Percentiles rank a stretch among this genome's conserved stretches.
Conservation (phyloP, 2,113 vertebrate species). For the Notothenia rossii region DNA sequence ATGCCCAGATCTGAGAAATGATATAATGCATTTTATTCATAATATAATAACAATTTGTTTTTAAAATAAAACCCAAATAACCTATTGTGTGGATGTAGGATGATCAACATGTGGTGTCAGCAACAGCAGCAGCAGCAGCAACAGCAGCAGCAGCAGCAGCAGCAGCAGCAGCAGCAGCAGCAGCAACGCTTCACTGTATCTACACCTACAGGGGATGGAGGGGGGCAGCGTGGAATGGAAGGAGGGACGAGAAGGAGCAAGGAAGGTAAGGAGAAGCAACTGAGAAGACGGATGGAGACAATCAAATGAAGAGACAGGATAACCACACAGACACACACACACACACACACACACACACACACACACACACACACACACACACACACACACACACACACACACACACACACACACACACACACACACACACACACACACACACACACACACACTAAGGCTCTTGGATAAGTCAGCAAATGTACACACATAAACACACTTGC, state of each 20-base stretch:
- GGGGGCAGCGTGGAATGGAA: slow-evolving; percentile 57
- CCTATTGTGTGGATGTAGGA: slow-evolving; percentile 31
- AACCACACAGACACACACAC: slow-evolving; percentile 15
- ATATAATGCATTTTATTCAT: neutral
- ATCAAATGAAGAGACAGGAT: slow-evolving; percentile 72
- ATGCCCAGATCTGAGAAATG: neutral
- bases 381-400: slow-evolving; percentile 39
- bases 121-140: slow-evolving; percentile 6
- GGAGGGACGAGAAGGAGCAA: slow-evolving; percentile 47
- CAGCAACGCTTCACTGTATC: slow-evolving; percentile 34
- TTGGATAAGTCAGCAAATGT: slow-evolving; percentile 38
- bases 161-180: slow-evolving; percentile 3
- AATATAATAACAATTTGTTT: neutral
- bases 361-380: slow-evolving; percentile 23
- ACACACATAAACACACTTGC: slow-evolving; percentile 45
- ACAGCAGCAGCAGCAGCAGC: neutral
- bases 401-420: slow-evolving; percentile 19
- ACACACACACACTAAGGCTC: slow-evolving; percentile 40
- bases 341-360: slow-evolving; percentile 17
- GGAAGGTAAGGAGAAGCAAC: slow-evolving; percentile 70
- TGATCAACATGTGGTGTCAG: slow-evolving; percentile 41
- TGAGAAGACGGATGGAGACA: slow-evolving; percentile 70
- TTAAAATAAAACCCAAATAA: slow-evolving; percentile 38
- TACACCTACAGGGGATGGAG: slow-evolving; percentile 59
- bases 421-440: slow-evolving; percentile 34